Base-by-base conservation (phyloP, 53 echinoderm and acorn worm species). In the Echinometra lucunter region DNA sequence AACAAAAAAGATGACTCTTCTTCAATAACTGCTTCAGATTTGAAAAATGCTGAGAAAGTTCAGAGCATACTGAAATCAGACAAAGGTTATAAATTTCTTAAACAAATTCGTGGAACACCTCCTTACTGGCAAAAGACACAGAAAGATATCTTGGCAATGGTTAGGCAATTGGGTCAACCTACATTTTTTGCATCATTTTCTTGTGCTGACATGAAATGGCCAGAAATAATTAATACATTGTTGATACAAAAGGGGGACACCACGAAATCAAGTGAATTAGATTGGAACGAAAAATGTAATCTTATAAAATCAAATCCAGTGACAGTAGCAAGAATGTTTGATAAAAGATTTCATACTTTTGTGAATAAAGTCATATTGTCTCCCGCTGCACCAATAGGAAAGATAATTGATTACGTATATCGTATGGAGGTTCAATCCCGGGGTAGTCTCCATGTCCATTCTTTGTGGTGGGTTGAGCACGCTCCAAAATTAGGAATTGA, bases 291-390 rank as follows among this genome's bases (percentile, higher is more conserved):
- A 0, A 95, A 97, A 75, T 96, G 98, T 91, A 82, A 94, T 53
- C 89, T 97, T 6, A 58, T 97, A 11, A 92, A 44, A 32, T 94
- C 70, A 45, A 98, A 97, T 87, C 97, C 96, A 82, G 97, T 98
- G 11, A 98, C 96, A 88, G 96, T 95, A 38, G 97, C 97, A 15
- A 94, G 96, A 81, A 96, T 98, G 91, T 95, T 95, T 90, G 97
- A 97, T 37, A 88, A 95, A n/a, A 53, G 97, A 74, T 93, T 96
- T 28, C 92, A 94, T 58, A 92, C 69, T 35, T 96, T 97, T 94
- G 19, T 97, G 4, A 89, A 90, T 42, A 88, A 95, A 63, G 96
- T 97, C 0, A 97, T 97, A 58, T 32, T 95, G 82, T 96, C 96
- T 7, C 55, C 47, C 87, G 93, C 95, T 45, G 42, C 95, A 80